phyloP scores from a whole-genome alignment of 2,113 vertebrate genomes.

The Mormyrus iriodes region DNA sequence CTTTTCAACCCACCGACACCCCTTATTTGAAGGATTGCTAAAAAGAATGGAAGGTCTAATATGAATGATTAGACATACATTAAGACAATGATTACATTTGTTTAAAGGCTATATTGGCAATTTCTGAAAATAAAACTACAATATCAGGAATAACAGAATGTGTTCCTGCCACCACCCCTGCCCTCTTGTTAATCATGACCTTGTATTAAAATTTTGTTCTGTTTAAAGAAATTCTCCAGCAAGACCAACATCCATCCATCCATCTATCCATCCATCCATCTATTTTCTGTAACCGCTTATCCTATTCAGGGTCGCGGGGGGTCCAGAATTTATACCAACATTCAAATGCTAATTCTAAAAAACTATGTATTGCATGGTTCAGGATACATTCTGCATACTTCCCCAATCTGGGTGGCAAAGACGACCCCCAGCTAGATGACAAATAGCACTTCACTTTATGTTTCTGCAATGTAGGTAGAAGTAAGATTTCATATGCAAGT shows the following conservation, averaged over 20 bases:
- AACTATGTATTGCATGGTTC: neutral
- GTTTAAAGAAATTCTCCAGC: neutral
- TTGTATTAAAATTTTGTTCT: neutral
- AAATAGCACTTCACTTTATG: neutral
- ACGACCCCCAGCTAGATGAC: neutral
- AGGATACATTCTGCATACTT: neutral
- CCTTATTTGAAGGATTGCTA: neutral
- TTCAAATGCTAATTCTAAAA: neutral
- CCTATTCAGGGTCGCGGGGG: too few relatives aligned
- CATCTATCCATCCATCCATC: too few relatives aligned
- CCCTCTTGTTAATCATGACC: neutral
- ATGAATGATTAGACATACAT: neutral
- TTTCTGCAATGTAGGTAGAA: too few relatives aligned
- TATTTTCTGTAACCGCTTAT: too few relatives aligned
- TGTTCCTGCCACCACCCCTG: neutral
- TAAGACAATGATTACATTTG: neutral
- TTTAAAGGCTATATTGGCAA: neutral
- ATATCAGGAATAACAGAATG: neutral
- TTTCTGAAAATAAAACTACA: neutral
- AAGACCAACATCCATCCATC: neutral
- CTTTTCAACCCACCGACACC: neutral
- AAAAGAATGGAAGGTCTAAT: neutral
- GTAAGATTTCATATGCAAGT: too few relatives aligned
- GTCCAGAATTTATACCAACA: too few relatives aligned
- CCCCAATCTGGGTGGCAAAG: neutral